Evolutionary conservation across 2,888 invertebrate species (phyloP), one percentile per base, ranked within the genome.

Genomic region (Drosophila koepferae): DNA sequence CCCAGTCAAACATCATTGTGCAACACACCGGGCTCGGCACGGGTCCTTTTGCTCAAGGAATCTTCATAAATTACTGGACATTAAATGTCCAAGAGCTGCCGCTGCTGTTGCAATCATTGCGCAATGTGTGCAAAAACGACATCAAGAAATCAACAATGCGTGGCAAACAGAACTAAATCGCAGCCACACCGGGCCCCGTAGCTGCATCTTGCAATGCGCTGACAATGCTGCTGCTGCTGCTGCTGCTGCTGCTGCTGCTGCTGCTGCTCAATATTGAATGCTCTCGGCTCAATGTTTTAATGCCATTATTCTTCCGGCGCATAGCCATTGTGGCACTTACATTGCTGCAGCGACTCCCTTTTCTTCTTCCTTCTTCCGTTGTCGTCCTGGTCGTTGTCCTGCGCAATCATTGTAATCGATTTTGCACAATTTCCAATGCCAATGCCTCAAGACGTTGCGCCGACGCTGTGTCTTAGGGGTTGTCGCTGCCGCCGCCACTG

Each of bases 351-450:
- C 48, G 69, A 63, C 72, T 68, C 68, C 66, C 66, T 73, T 63
- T 40, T 55, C 38, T 16, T 43, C 70, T 59, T 80, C 74, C 80
- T 68, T 74, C 66, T 82, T 74, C 81, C 86, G 89, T 74, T 82
- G 81, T 89, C 71, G 83, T 83, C 36, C 46, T 38, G 38, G 48
- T 72, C 56, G 31, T 48, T 63, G 78, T 75, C 28, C 40, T 65
- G 34, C 81, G 89, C 86, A 90, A 88, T 86, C 90, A 90, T 86
- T 86, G 90, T 86, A 86, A 86, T 86, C 86, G 86, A 86, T 86
- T 86, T 86, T 86, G 86, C 86, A 86, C 90, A 86, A 86, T 86
- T 90, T 88, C 90, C 79, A 86, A 88, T 88, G 89, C 81, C 68
- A 81, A 51, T 51, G 71, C 79, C 77, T 90, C 72, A 85, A 86